Evolutionary conservation across 2,888 invertebrate species (phyloP), one percentile per base, ranked within the genome.

Genomic region (Orthonevra nobilis): DNA sequence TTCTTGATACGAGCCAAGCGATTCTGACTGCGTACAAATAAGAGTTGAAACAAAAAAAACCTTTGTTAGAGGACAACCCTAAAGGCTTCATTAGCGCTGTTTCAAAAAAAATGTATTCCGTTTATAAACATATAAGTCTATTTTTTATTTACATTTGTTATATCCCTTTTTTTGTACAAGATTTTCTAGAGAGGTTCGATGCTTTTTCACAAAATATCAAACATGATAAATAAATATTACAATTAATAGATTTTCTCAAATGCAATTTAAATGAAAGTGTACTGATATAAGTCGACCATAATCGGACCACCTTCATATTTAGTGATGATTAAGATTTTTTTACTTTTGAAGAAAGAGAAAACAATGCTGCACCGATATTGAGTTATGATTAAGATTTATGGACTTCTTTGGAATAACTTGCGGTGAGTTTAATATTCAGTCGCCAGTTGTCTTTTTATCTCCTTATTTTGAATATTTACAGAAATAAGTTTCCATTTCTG

Each of bases 401-500:
- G 70, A 63, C 38, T 58, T 64, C 52, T 77, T 77, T 77, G 70
- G 77, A 72, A 72, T 70, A 60, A 70, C 77, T 70, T 58, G 54
- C 38, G 15, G 30, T 70, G 70, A 77, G 70, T 12, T 44, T 12
- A 63, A 63, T 52, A 44, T 77, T 64, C 70, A 72, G 72, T 72
- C 64, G 64, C 26, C 38, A 60, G 46, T 72, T 68, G 70, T 69
- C 54, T 69, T 69, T 58, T 60, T 48, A 0, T 50, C 70, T 60
- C 64, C 34, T 54, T 40, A 23, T 58, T 15, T 19, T 58, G 30
- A 38, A 19, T 58, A 48, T 58, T 46, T 56, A 46, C 64, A 72
- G 54, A 72, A 64, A 58, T 61, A 42, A 17, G 50, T 50, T 34
- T n/a, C 28, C 34, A 50, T 64, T 64, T 72, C 64, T 60, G 70